Percentiles rank a stretch among this genome's conserved stretches.
phyloP scores from a whole-genome alignment of 2,113 vertebrate genomes.

The Solea solea region DNA sequence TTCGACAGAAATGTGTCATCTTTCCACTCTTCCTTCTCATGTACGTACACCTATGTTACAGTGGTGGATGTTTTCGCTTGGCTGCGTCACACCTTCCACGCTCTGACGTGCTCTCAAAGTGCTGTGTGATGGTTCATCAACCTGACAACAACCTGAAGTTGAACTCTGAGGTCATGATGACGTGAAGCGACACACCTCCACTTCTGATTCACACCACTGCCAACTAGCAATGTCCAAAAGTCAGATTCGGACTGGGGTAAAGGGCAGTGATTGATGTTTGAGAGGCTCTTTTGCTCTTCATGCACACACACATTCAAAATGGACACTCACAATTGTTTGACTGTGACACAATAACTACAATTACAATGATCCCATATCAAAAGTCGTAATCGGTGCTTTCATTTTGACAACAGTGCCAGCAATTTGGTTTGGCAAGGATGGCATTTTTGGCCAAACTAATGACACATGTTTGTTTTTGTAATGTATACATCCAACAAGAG shows the following conservation, averaged over 20 bases:
- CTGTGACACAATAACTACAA: constrained; percentile 10
- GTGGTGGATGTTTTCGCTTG: background rate
- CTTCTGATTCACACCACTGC: background rate
- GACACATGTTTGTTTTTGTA: too few relatives aligned
- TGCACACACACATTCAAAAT: constrained; percentile 4
- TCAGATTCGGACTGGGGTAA: background rate
- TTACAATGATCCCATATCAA: background rate
- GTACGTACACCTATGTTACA: too few relatives aligned
- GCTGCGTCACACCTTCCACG: background rate
- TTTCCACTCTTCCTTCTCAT: too few relatives aligned
- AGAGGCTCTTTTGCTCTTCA: background rate
- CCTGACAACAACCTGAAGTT: constrained; percentile 28
- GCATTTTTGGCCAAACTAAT: too few relatives aligned
- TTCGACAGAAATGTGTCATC: background rate
- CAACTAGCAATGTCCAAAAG: background rate
- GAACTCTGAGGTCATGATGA: constrained; percentile 41
- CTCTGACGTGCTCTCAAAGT: background rate
- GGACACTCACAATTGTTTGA: constrained; percentile 19
- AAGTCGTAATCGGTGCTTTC: too few relatives aligned
- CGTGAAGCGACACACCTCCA: background rate
- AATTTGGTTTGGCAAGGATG: too few relatives aligned
- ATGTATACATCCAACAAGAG: too few relatives aligned
- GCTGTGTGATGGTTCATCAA: too few relatives aligned
- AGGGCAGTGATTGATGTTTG: constrained; percentile 1
- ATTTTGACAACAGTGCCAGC: too few relatives aligned